Evolutionary conservation across 2,113 vertebrate species (phyloP).

Genomic region (Oryzias curvinotus): DNA sequence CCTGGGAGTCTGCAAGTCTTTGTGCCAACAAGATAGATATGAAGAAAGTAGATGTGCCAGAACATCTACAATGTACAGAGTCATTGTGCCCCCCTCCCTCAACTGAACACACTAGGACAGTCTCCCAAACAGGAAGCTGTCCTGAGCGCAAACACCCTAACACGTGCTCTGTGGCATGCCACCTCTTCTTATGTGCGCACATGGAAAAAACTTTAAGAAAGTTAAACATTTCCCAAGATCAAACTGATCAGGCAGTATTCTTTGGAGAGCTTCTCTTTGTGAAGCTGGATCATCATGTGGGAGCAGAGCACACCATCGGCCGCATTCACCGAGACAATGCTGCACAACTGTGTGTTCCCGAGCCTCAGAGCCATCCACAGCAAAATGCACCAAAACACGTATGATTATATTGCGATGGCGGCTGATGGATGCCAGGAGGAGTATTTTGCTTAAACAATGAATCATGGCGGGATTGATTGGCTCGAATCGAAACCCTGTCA

Average conservation of each 20-base stretch:
- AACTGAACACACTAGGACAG: conserved; percentile 48
- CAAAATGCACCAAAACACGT: conserved; percentile 50
- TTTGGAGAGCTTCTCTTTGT: conserved; percentile 34
- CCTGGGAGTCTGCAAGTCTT: conserved; percentile 71
- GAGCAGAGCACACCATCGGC: conserved; percentile 34
- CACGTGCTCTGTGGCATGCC: not conserved
- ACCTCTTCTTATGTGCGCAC: conserved; percentile 17
- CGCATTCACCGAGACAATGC: conserved; percentile 51
- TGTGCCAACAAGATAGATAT: conserved; percentile 69
- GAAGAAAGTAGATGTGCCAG: conserved; percentile 64
- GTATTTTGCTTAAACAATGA: conserved; percentile 72
- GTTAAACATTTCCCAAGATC: conserved; percentile 9
- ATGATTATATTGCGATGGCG: conserved; percentile 56
- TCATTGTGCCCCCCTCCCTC: conserved; percentile 46
- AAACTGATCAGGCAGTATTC: conserved; percentile 36
- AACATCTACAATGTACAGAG: conserved; percentile 51
- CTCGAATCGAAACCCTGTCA: conserved; percentile 66
- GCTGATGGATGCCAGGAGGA: conserved; percentile 58
- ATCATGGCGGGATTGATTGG: conserved; percentile 67
- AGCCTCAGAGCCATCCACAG: conserved; percentile 54
- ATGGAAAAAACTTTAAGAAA: conserved; percentile 39
- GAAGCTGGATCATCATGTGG: conserved; percentile 52
- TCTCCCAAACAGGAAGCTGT: too few relatives aligned
- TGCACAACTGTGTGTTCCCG: conserved; percentile 40
- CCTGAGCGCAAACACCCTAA: not conserved